Evolutionary conservation across 2,113 vertebrate genomes (phyloP).

Genomic region (Phrynosoma platyrhinos): DNA sequence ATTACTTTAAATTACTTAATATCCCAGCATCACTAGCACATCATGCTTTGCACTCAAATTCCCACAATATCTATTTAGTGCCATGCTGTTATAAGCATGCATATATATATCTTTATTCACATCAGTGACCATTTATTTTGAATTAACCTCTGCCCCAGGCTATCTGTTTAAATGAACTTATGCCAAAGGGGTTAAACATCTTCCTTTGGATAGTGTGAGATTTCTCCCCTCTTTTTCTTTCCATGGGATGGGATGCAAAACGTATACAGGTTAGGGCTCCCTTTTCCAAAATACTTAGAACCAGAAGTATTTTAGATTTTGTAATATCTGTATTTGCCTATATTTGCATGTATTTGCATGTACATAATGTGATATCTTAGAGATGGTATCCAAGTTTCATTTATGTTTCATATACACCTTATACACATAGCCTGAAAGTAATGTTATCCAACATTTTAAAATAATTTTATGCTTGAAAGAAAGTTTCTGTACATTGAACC

Average conservation of each 20-base stretch:
- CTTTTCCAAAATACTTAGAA: background rate
- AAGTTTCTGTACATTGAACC: too few species aligned
- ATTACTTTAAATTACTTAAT: constrained; percentile 28
- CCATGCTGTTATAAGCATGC: background rate
- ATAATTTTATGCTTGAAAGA: too few species aligned
- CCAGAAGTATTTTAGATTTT: too few species aligned
- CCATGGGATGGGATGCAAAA: background rate
- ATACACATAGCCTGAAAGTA: too few species aligned
- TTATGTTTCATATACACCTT: too few species aligned
- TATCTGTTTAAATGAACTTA: background rate
- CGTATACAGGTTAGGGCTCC: background rate
- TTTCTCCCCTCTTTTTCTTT: background rate
- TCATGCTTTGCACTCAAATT: background rate
- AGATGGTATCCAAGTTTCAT: too few species aligned
- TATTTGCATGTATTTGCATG: too few species aligned
- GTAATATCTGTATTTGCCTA: too few species aligned
- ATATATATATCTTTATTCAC: background rate
- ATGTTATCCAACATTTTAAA: too few species aligned
- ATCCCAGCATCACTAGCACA: constrained; percentile 37
- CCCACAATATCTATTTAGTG: background rate
- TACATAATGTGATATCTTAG: too few species aligned
- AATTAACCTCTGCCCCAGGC: background rate
- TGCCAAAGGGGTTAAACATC: background rate
- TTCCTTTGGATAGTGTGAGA: background rate
- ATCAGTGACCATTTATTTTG: background rate